A percentile compares a stretch with the other conserved stretches of the same genome.
Conservation (phyloP, 2,113 vertebrate species). For the Chlamydotis undulata region DNA sequence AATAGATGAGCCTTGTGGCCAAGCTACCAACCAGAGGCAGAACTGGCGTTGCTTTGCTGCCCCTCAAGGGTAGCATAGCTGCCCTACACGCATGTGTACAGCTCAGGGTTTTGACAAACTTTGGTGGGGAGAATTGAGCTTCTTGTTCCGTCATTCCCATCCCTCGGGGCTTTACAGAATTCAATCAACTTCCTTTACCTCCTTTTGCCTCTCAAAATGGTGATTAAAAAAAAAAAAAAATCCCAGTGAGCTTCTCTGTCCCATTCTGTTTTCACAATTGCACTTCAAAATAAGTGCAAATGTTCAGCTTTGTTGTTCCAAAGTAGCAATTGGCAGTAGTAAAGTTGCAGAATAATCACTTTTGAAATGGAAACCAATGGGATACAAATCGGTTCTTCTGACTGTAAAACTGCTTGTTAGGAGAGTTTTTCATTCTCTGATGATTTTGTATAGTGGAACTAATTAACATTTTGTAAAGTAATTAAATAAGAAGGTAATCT, state of each 20-base stretch:
- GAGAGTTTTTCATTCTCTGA: conserved; percentile 5
- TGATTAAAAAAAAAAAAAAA: not conserved
- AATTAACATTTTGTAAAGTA: not conserved
- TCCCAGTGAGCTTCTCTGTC: not conserved
- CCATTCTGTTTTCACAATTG: not conserved
- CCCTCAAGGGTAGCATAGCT: not conserved
- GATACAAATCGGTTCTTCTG: not conserved
- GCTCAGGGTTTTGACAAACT: not conserved
- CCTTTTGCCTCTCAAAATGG: not conserved
- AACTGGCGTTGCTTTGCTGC: not conserved
- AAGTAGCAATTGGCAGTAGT: not conserved
- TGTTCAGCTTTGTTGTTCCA: not conserved
- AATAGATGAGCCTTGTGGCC: not conserved
- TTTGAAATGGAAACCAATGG: not conserved
- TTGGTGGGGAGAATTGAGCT: not conserved
- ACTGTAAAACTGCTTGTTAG: not conserved
- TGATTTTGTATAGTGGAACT: not conserved
- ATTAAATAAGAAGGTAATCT: not conserved
- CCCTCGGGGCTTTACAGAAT: not conserved
- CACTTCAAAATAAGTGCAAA: not conserved
- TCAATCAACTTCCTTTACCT: not conserved
- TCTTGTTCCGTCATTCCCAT: not conserved
- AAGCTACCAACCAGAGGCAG: not conserved
- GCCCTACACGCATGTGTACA: rapidly evolving
- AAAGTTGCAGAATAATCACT: conserved; percentile 17